Percentiles rank a stretch among this genome's conserved stretches.
Evolutionary conservation across 2,113 vertebrate genomes (phyloP).

Genomic region (Bungarus multicinctus): DNA sequence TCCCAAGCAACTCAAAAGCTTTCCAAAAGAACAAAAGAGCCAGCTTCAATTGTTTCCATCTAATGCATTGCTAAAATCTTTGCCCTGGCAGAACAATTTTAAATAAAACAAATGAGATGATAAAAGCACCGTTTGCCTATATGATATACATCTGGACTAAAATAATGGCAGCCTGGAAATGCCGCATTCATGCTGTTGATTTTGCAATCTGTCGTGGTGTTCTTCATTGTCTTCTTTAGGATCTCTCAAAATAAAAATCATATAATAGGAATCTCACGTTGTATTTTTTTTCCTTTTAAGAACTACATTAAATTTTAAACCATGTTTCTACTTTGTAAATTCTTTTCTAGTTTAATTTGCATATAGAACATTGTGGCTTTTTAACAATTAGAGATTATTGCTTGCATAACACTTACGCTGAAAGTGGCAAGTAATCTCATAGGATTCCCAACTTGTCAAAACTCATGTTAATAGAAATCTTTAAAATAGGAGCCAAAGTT

Average conservation of each 20-base stretch:
- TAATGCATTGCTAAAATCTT: slow-evolving; percentile 31
- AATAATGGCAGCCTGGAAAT: slow-evolving; percentile 11
- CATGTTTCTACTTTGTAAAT: slow-evolving; percentile 36
- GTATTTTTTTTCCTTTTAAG: slow-evolving; percentile 46
- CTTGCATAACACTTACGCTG: slow-evolving; percentile 39
- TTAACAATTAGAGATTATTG: not conserved
- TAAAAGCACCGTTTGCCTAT: not conserved
- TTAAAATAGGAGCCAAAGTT: slow-evolving; percentile 26
- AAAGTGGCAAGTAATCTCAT: slow-evolving; percentile 9
- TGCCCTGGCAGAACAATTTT: slow-evolving; percentile 36
- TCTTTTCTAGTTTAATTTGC: slow-evolving; percentile 33
- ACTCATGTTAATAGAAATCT: slow-evolving; percentile 19
- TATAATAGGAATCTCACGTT: slow-evolving; percentile 32
- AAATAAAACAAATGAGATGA: slow-evolving; percentile 26
- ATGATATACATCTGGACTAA: not conserved
- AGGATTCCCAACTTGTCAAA: slow-evolving; percentile 15
- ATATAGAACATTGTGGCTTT: slow-evolving; percentile 43
- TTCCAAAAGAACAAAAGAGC: slow-evolving; percentile 34
- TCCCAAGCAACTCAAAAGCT: slow-evolving; percentile 38
- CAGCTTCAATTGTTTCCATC: slow-evolving; percentile 52
- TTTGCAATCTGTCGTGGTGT: slow-evolving; percentile 46
- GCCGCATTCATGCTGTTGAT: slow-evolving; percentile 17
- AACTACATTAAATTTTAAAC: slow-evolving; percentile 36
- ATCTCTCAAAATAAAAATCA: slow-evolving; percentile 50
- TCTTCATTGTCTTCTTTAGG: slow-evolving; percentile 33